A percentile compares a stretch with the other conserved stretches of the same genome.
Evolutionary conservation across 1,140 invertebrate genomes (phyloP).

Genomic region (Leptopilina boulardi): DNA sequence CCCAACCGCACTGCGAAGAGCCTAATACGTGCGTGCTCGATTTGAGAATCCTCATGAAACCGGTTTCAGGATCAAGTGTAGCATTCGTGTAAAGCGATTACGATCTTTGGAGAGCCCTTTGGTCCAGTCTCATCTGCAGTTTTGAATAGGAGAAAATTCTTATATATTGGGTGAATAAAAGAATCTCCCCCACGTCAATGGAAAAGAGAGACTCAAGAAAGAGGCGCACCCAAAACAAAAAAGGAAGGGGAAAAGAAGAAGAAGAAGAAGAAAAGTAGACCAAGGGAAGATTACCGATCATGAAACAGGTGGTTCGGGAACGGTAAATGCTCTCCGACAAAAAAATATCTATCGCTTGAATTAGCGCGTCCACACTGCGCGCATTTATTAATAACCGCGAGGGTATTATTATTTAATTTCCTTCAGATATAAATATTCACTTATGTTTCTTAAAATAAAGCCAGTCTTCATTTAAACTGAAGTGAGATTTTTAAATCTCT

Average conservation of each 20-base stretch:
- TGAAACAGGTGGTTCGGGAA: conserved; percentile 10
- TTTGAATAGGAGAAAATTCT: conserved; percentile 47
- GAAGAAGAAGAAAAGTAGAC: conserved; percentile 8
- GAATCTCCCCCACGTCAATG: not conserved
- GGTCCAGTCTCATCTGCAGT: conserved; percentile 42
- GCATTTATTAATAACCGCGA: not conserved
- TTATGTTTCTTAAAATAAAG: not conserved
- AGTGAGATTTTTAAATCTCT: too few relatives aligned
- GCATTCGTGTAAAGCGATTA: conserved; percentile 57
- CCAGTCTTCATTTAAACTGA: too few relatives aligned
- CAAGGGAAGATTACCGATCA: conserved; percentile 15
- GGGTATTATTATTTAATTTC: not conserved
- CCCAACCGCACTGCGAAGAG: not conserved
- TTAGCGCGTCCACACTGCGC: not conserved
- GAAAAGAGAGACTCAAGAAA: not conserved
- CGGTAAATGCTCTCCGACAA: conserved; percentile 15
- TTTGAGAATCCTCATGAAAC: conserved; percentile 58
- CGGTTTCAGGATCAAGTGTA: conserved; percentile 56
- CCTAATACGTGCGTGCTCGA: conserved; percentile 56
- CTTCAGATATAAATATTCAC: not conserved
- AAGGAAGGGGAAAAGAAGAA: not conserved
- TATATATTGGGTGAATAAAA: not conserved
- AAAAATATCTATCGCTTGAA: not conserved
- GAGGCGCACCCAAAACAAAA: not conserved
- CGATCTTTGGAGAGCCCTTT: conserved; percentile 52